Base-by-base conservation (phyloP, 2,888 invertebrate species). In the Conops quadrifasciatus region DNA sequence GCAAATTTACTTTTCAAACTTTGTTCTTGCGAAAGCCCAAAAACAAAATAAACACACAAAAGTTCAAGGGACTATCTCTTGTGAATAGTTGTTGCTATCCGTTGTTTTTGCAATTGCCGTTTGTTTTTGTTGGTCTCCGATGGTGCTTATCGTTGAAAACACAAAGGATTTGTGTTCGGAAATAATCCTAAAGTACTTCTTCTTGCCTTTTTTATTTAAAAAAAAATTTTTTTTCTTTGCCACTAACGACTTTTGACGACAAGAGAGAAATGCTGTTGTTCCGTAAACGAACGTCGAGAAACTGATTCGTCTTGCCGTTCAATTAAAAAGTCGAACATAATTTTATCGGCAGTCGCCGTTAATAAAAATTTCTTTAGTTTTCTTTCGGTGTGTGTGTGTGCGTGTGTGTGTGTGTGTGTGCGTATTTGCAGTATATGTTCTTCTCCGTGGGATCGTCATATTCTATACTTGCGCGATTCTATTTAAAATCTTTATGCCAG, bases 251-350 rank as follows among this genome's bases (percentile, higher is more conserved):
- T 36, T 45, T n/a, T n/a, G n/a, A n/a, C n/a, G n/a, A 58, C 51
- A 66, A 69, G 51, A 74, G 71, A 74, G 71, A 75, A 74, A 69
- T 73, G 77, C 75, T 78, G 79, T 75, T 79, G 76, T 75, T 79
- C 77, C 76, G 77, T 78, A 75, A 77, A 79, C 79, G 77, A 78
- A 76, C 80, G 79, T 76, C 80, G 79, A 79, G 78, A 78, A 79
- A 80, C 80, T 80, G 78, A 77, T 74, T 74, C 63, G 58, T 60
- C 72, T 67, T 56, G 69, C 67, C 71, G n/a, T 7, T 58, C 69
- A 66, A 67, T 19, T 73, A 68, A 72, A 75, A 75, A 75, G 74
- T 72, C 26, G 49, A 65, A 64, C 56, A 15, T 62, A 36, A 64
- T 26, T 26, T 36, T 30, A 49, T 60, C 43, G n/a, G 19, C 15